Evolutionary conservation across 92 coral and sea anemone genomes (phyloP), one percentile per base, ranked within the genome.

Genomic region (Phenganax marumi): DNA sequence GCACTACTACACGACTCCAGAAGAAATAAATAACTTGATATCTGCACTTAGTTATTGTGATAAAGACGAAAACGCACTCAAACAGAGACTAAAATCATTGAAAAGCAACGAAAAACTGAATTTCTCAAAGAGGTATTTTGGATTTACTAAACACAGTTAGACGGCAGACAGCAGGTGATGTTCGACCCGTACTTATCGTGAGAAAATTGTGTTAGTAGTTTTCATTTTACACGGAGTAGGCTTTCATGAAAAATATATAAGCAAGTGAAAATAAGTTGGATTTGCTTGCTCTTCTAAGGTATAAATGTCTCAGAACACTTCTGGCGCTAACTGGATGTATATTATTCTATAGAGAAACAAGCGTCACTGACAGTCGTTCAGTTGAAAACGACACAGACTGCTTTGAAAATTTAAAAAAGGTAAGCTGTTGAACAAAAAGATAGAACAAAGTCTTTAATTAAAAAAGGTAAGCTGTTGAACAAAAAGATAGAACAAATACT

Each of bases 1-100:
- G 99, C 79, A 86, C 12, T 88, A 88, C 68, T 92, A 91, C 81
- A 90, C 90, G 62, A 85, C 87, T 14, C 46, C 82, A 10, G 90
- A 89, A 24, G 93, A 86, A 21, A 70, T 96, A 18, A 76, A 83
- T 12, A 80, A 73, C 2, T 78, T 96, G 62, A 49, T 87, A 39
- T 72, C 79, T 10, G 68, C 88, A 17, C 86, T 96, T 10, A 86
- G 93, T 53, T 19, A 66, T 1, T 88, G 68, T 10, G 96, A 93
- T 18, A 63, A 68, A 39, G 73, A 93, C 51, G 99, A 96, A 79
- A 91, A 90, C 65, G 91, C 81, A 0, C 72, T 96, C 60, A 89
- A 50, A 66, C 68, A 78, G 65, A 69, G 81, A 10, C 88, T 96
- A 19, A 82, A 89, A 84, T 13, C 68, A 92, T 48, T 43, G 58